Evolutionary conservation across 2,888 invertebrate species (phyloP), one percentile per base, ranked within the genome.

Genomic region (Aphrophora alni): DNA sequence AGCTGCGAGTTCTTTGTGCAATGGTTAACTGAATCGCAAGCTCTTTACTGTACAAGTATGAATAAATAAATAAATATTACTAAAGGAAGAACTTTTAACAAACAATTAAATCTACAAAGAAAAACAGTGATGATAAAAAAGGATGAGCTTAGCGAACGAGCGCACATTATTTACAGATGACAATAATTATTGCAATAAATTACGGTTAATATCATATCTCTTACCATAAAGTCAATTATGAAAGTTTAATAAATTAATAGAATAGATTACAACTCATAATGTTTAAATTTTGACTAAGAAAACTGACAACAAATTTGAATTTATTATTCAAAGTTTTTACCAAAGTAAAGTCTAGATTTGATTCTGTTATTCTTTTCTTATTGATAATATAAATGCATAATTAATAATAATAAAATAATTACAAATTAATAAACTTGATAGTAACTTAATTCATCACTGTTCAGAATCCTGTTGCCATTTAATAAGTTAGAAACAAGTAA

Each of bases 41-140:
- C 59, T 51, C 38, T 26, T 25, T 26, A 69, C 28, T 69, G 26
- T 69, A 77, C 69, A 69, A 51, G 33, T 25, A 74, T 44, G 44
- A 78, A 75, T 59, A 73, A 79, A 75, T 38, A 75, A 81, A 75
- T 75, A 79, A 81, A 81, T 75, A 80, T 82, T 80, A 78, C 80
- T 38, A 24, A 28, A 33, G 73, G 73, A 73, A 73, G 73, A 73
- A 73, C 73, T 28, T 71, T 24, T 73, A 73, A 73, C 73, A 73
- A 73, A 28, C 59, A 59, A 59, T 59, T 59, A 59, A 59, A 59
- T 59, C 59, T 59, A 59, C 59, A 59, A n/a, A 59, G 59, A 59
- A 59, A n/a, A 59, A 51, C 82, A 83, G 79, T 74, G 59, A 75
- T 21, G 79, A 70, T 69, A 59, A 77, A 76, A 78, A 68, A 69